Conservation (phyloP, 23 tunicate species). For the Halocynthia roretzi region DNA sequence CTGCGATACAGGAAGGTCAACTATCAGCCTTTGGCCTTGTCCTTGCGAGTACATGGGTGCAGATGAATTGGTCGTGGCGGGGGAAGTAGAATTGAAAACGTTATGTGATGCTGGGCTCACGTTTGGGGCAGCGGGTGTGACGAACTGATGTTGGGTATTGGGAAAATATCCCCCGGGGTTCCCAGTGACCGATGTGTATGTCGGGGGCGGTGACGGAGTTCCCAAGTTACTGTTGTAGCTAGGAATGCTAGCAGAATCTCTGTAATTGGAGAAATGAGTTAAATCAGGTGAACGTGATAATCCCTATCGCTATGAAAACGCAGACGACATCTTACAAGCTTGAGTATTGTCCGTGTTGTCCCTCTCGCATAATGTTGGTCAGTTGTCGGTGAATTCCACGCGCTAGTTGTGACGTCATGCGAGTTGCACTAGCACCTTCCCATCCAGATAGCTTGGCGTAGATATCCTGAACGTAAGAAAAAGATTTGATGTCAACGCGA, state of each 20-base stretch:
- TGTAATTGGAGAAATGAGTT: not conserved
- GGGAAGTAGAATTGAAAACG: slow-evolving; percentile 4
- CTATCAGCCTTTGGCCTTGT: slow-evolving; percentile 1
- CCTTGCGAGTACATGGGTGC: not conserved
- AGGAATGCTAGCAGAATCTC: slow-evolving; percentile 25
- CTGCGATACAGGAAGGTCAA: slow-evolving; percentile 1
- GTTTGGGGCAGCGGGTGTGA: not conserved
- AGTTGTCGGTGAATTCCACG: slow-evolving; percentile 71
- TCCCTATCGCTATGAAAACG: not conserved
- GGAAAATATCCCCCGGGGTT: not conserved
- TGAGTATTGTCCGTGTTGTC: slow-evolving; percentile 27
- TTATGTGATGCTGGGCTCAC: slow-evolving; percentile 3
- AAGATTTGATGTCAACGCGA: not conserved
- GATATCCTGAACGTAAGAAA: slow-evolving; percentile 6
- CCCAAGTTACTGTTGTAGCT: slow-evolving; percentile 2
- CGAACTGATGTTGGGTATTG: slow-evolving; percentile 3
- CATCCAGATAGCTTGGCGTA: slow-evolving; percentile 22
- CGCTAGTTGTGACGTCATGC: slow-evolving; percentile 27
- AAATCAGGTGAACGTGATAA: not conserved
- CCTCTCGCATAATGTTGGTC: slow-evolving; percentile 31
- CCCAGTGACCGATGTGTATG: slow-evolving; percentile 23
- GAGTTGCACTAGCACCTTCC: slow-evolving; percentile 21
- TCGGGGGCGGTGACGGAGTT: slow-evolving; percentile 24
- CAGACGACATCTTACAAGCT: slow-evolving; percentile 6
- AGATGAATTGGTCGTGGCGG: slow-evolving; percentile 5